Percentiles rank a stretch among this genome's conserved stretches.
phyloP scores from a whole-genome alignment of 2,797 vertebrate genomes.

The Amazona ochrocephala region DNA sequence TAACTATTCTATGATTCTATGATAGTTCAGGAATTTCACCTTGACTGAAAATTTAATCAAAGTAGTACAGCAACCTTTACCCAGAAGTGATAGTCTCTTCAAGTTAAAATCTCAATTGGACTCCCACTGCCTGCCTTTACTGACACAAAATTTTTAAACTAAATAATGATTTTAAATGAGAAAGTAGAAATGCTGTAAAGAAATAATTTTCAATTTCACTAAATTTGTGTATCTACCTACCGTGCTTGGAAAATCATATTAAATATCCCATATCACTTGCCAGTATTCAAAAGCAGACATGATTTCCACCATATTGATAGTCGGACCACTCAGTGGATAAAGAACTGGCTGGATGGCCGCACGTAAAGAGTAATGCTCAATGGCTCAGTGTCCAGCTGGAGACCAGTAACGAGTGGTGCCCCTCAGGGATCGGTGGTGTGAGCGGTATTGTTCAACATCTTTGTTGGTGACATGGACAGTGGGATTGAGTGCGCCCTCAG shows the following conservation, averaged over 20 bases:
- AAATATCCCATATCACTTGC: not conserved
- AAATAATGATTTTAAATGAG: not conserved
- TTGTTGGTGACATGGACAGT: no score
- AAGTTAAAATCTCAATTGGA: not conserved
- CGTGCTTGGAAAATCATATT: not conserved
- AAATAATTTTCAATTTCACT: not conserved
- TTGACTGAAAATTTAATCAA: not conserved
- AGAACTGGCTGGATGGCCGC: no score
- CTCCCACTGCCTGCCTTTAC: not conserved
- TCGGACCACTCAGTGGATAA: no score
- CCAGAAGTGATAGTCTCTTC: not conserved
- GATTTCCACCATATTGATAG: not conserved
- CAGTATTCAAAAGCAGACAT: not conserved
- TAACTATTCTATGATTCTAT: no score
- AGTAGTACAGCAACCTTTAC: not conserved
- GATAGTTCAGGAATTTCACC: not conserved
- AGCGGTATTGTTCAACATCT: no score
- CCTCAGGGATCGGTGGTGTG: no score
- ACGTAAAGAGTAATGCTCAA: no score
- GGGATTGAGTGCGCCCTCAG: no score
- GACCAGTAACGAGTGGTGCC: no score
- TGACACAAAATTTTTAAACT: not conserved
- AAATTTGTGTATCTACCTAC: not conserved
- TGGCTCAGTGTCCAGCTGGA: no score
- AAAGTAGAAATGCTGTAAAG: not conserved